Evolutionary conservation across 2,888 invertebrate species (phyloP).

Genomic region (Melanargia galathea): DNA sequence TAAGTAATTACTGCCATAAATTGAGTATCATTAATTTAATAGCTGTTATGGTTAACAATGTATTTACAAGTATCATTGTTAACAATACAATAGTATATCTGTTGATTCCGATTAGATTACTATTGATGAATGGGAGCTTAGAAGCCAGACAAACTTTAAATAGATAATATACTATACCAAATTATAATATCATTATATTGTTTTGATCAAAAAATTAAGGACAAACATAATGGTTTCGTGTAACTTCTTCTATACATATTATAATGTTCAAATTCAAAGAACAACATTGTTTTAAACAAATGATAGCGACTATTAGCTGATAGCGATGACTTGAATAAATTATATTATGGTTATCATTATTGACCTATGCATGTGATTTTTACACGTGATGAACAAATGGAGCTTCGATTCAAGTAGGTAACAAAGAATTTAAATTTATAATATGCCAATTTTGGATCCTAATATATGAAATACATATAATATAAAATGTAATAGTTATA

Average conservation of each 20-base stretch:
- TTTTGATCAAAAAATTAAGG: background rate
- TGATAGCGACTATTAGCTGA: background rate
- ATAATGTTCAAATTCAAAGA: background rate
- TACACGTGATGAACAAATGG: background rate
- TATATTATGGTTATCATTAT: constrained; percentile 7
- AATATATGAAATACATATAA: background rate
- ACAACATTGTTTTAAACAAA: background rate
- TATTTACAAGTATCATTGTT: too few relatives aligned
- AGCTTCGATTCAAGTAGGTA: background rate
- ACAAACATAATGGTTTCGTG: background rate
- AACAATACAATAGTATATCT: too few relatives aligned
- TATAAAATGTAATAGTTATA: background rate
- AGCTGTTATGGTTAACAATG: too few relatives aligned
- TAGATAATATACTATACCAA: too few relatives aligned
- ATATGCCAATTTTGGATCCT: background rate
- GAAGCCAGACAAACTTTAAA: too few relatives aligned
- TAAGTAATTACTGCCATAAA: too few relatives aligned
- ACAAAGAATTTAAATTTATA: background rate
- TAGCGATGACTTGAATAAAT: background rate
- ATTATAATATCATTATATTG: too few relatives aligned
- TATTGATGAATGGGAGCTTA: too few relatives aligned
- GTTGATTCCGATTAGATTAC: too few relatives aligned
- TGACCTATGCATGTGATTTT: constrained; percentile 14
- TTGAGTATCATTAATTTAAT: too few relatives aligned
- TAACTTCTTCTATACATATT: background rate